Evolutionary conservation across 1,140 invertebrate genomes (phyloP), one percentile per base, ranked within the genome.

Genomic region (Aphidius ervi): DNA sequence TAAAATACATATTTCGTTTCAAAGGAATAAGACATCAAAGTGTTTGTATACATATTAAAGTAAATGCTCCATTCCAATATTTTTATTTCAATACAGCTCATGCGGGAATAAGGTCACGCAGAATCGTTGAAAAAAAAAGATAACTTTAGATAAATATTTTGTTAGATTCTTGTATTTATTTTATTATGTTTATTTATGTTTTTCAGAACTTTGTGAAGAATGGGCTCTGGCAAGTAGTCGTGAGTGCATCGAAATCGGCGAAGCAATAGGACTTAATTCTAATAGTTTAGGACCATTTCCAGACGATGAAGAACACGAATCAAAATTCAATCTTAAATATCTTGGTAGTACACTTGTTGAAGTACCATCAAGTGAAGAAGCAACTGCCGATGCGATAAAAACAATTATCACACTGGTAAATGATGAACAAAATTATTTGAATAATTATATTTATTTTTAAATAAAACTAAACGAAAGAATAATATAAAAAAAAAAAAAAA

Each of bases 121-220:
- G 4, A 31, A 4, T 4, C 23, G 4, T 31, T 2, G 23, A 31
- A 31, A 31, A 31, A 31, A 31, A 31, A 1, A 31, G 1, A 4
- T 31, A 31, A 3, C 2, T 31, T 3, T 31, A 31, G 2, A 31
- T 31, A 31, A 3, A 31, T 31, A 31, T 31, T 16, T 16, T 16
- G 16, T 16, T 16, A 16, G 16, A 31, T 6, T 39, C 3, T 9
- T 6, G 6, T 6, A 31, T 50, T 37, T 5, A 23, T 50, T 3
- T 6, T 20, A 50, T 31, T 50, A 8, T 50, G 23, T 5, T 31
- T 50, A 6, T 6, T 58, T 60, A 56, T 60, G 68, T 41, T 70
- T 84, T 83, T 4, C 81, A 92, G 91, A 92, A 75, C 72, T 92
- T 42, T 85, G 84, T 63, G 90, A 93, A 77, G 88, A 91, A 74